Conservation (phyloP, 2,888 invertebrate species). For the Enoplolaimus lenunculus region DNA sequence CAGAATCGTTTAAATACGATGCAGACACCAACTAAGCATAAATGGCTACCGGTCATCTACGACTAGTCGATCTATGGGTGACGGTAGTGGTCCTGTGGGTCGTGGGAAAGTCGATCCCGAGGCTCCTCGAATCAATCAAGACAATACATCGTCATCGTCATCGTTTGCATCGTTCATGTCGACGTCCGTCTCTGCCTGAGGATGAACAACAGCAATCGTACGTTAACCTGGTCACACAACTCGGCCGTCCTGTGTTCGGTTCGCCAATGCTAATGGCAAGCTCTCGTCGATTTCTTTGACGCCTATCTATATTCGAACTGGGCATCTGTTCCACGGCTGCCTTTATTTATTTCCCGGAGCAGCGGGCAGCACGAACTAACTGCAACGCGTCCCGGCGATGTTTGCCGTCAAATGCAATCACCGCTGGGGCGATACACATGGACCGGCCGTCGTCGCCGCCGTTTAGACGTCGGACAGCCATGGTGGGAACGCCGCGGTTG, state of each 20-base stretch:
- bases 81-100: background rate
- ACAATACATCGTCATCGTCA: background rate
- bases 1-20: background rate
- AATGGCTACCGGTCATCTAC: too few relatives aligned
- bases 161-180: background rate
- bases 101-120: background rate
- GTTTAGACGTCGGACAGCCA: background rate
- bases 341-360: background rate
- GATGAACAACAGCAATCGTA: conserved; percentile 24
- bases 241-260: conserved; percentile 75
- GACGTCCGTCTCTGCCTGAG: conserved; percentile 6
- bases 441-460: background rate
- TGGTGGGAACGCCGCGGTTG: too few relatives aligned
- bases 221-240: conserved; percentile 83
- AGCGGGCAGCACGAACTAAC: background rate
- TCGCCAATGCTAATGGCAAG: conserved; percentile 86
- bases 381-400: background rate
- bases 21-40: background rate
- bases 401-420: background rate
- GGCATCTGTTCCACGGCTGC: background rate
- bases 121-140: background rate
- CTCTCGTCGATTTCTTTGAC: conserved; percentile 47
- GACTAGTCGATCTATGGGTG: too few relatives aligned
- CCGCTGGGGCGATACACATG: background rate
- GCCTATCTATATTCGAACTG: conserved; percentile 10